Evolutionary conservation across 2,113 vertebrate species (phyloP), one percentile per base, ranked within the genome.

Genomic region (Rutilus rutilus): DNA sequence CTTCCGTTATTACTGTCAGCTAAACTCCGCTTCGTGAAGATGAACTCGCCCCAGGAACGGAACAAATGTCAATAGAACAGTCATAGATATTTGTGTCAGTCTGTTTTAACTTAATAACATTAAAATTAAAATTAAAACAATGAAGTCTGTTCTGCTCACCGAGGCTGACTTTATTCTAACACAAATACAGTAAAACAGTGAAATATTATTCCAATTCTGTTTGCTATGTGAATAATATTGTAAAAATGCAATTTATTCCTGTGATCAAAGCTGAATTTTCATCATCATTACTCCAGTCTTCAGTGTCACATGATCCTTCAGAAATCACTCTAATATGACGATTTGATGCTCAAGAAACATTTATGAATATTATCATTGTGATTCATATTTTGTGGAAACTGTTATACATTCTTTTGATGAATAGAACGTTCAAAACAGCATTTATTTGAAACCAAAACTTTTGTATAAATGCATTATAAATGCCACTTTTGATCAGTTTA

Each of bases 1-100:
- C 77, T 79, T 79, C 12, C 4, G 25, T 79, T 42, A 23, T 79
- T 39, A 25, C 14, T 50, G 73, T 42, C 73, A 75, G 73, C 73
- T 8, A 27, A 47, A 79, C 77, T 42, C 57, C 30, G 42, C 54
- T 60, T 60, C 42, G 75, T 23, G 50, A 57, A 23, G 76, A 57
- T n/a, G 52, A 57, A 57, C 36, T 59, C 23, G 10, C 75, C 59
- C 30, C 17, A 57, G 52, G 19, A 59, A 14, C 36, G 17, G n/a
- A 2, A 25, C 23, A 47, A 47, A 25, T 14, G 71, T 47, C 47
- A 47, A 74, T 47, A 25, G n/a, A 74, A 21, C 3, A 25, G n/a
- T 47, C 42, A 47, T 17, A 47, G 6, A n/a, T 15, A 47, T 74
- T 3, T 8, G 71, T 25, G 23, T 74, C 71, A 25, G 71, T 47